Evolutionary conservation across 2,797 vertebrate genomes (phyloP).

Genomic region (Pterois miles): DNA sequence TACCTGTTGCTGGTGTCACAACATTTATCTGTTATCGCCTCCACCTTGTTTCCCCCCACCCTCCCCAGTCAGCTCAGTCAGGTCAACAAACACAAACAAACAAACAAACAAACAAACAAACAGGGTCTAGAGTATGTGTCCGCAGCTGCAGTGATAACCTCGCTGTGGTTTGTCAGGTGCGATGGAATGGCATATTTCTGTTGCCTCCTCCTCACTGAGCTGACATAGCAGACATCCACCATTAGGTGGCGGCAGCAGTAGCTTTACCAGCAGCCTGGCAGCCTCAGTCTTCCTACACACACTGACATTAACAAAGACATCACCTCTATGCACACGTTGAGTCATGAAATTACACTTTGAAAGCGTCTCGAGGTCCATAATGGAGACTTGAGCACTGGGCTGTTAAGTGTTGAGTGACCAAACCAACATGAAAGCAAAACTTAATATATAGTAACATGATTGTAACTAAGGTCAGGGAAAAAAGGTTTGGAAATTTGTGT

Average conservation of each 20-base stretch:
- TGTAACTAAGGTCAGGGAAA: too few species aligned
- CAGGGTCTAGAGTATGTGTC: not conserved
- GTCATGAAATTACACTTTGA: constrained; percentile 6
- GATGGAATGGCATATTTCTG: constrained; percentile 28
- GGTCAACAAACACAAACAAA: not conserved
- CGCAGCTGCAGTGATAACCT: not conserved
- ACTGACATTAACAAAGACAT: constrained; percentile 28
- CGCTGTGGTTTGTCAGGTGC: constrained; percentile 54
- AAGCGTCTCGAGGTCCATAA: not conserved
- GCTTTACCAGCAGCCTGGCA: not conserved
- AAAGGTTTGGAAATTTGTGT: too few species aligned
- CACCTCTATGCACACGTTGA: not conserved
- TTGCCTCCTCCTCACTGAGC: constrained; percentile 30
- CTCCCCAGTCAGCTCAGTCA: not conserved
- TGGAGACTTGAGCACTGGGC: not conserved
- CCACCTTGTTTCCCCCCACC: not conserved
- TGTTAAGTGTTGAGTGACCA: not conserved
- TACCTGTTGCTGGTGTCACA: constrained; percentile 77
- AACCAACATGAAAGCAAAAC: not conserved
- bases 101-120: not conserved
- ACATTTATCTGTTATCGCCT: constrained; percentile 11
- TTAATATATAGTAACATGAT: not conserved
- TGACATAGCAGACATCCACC: not conserved
- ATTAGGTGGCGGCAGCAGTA: constrained; percentile 64
- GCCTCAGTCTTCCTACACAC: constrained; percentile 40